Base-by-base conservation (phyloP, 2,797 vertebrate genomes). In the Smutsia gigantea region DNA sequence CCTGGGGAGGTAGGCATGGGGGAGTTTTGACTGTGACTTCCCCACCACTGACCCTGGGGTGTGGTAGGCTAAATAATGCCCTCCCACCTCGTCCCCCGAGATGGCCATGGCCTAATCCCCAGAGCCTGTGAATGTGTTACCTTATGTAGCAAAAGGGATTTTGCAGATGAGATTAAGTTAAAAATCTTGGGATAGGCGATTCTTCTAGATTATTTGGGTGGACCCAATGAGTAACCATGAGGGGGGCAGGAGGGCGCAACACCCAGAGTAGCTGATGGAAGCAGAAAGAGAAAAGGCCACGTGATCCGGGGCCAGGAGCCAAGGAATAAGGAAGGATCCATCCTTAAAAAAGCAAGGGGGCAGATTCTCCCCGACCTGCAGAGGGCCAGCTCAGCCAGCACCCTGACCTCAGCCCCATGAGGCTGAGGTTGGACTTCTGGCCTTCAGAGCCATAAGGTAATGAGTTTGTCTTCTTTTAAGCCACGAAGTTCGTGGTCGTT, bases 1-100 rank as follows among this genome's bases (percentile, higher is more conserved):
- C 89, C 82, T 97, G 92, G 94, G 96, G 95, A 97, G 96, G 77
- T 37, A 79, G 21, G n/a, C n/a, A 0, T 3, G 5, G 39, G 31
- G 7, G 72, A 95, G 4, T 84, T 74, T 69, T n/a, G 10, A 7
- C 10, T 57, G 72, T 68, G 51, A 79, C 55, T 71, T 29, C 37
- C n/a, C 15, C 78, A 18, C 86, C 19, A 0, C 42, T 91, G 39
- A 75, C 42, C 87, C 51, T 3, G 9, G 74, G 53, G 46, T 64
- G 8, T 2, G 7, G 31, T 13, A 31, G 37, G 17, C n/a, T 78
- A 63, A 53, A 39, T 12, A 34, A 53, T 53, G 7, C 2, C 7
- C 12, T 46, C 23, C 12, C 0, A 0, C 46, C 11, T 46, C 46
- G 9, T 46, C 15, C 55, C 83, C 23, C 14, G 14, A 27, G 57